phyloP scores from a whole-genome alignment of 2,113 vertebrate species.

The Agapornis roseicollis region DNA sequence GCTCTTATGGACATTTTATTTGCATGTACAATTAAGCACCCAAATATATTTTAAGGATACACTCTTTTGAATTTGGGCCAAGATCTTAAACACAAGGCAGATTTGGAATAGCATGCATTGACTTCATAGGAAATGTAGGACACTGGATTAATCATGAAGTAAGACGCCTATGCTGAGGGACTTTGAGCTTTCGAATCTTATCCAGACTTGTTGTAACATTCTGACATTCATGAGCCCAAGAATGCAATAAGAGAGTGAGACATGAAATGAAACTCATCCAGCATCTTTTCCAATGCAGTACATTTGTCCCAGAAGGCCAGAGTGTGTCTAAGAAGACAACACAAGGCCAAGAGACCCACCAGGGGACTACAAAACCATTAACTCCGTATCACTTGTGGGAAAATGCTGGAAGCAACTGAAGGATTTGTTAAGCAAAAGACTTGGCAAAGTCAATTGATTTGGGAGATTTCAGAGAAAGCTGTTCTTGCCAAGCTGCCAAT shows the following conservation, averaged over 20 bases:
- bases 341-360: slow-evolving; percentile 44
- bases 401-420: slow-evolving; percentile 57
- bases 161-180: not conserved
- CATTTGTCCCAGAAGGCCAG: slow-evolving; percentile 39
- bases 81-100: not conserved
- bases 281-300: slow-evolving; percentile 54
- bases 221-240: not conserved
- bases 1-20: not conserved
- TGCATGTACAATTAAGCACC: not conserved
- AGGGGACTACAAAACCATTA: slow-evolving; percentile 65
- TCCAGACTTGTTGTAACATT: not conserved
- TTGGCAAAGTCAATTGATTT: slow-evolving; percentile 70
- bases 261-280: slow-evolving; percentile 55
- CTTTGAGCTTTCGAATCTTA: slow-evolving; percentile 26
- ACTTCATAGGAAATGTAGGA: not conserved
- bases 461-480: slow-evolving; percentile 68
- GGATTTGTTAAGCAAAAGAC: slow-evolving; percentile 67
- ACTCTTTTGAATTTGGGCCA: not conserved
- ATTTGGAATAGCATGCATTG: not conserved
- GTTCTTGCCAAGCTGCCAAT: slow-evolving; percentile 46
- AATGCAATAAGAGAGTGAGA: slow-evolving; percentile 25
- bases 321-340: slow-evolving; percentile 52
- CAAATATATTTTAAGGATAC: not conserved
- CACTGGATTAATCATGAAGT: slow-evolving; percentile 24
- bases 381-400: slow-evolving; percentile 63